Base-by-base conservation (phyloP, 2,888 invertebrate species). In the Rhamphomyia laevipes region DNA sequence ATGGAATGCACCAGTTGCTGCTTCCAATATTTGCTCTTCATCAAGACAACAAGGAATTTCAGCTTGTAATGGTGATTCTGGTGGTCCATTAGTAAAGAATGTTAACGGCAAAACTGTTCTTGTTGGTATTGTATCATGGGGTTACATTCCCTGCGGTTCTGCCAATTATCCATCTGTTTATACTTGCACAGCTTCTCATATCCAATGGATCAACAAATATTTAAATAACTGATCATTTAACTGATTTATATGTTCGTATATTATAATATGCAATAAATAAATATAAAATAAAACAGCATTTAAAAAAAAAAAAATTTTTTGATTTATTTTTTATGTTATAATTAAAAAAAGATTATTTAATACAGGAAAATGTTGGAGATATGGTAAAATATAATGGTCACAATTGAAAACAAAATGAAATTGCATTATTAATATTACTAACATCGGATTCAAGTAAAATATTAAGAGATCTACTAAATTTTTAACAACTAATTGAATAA, bases 51-150 rank as follows among this genome's bases (percentile, higher is more conserved):
- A 42, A 15, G 12, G 21, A 21, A 42, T 65, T 21, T 70, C 73
- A 2, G 72, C 73, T 23, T 74, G 74, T 56, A 67, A 59, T 51
- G 67, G 67, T 15, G 68, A 69, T 54, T 68, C 65, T n/a, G 67
- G 67, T 42, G 67, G 66, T 15, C 70, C 69, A 2, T 47, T 69
- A 54, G 56, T 64, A 4, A 51, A 31, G 35, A 30, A 42, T 15
- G 43, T 21, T 13, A 11, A 45, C 2, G 37, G 33, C 35, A 43
- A 42, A 15, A 13, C 30, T 16, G 37, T 30, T 59, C 60, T 51
- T 57, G 55, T 73, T 27, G 76, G 75, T 49, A 60, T 74, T 48
- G 74, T 74, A 12, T 74, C 74, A 23, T 75, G 74, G 74, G 74
- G 73, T 16, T 59, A 62, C 33, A 65, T 64, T 10, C 74, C 73